Percentiles rank a stretch among this genome's conserved stretches.
phyloP scores from a whole-genome alignment of 2,888 invertebrate species.

The Phortica magna region DNA sequence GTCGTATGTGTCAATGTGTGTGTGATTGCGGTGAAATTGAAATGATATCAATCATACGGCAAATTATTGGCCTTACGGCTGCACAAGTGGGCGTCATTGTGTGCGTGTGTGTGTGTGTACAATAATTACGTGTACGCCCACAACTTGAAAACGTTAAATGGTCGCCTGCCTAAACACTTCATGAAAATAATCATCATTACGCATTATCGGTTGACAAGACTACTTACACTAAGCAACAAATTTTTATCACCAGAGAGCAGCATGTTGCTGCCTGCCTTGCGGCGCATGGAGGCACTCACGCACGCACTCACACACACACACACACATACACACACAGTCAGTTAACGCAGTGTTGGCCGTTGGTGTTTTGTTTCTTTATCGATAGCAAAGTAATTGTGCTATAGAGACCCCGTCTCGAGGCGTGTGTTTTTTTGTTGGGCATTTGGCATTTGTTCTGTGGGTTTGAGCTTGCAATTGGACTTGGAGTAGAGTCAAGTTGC shows the following conservation, averaged over 20 bases:
- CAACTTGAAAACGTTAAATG: not conserved
- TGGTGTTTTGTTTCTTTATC: constrained; percentile 4
- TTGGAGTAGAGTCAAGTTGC: not conserved
- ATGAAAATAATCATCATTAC: not conserved
- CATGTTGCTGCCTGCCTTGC: not conserved
- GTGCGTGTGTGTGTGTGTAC: too few species aligned
- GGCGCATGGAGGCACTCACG: not conserved
- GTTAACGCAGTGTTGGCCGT: not conserved
- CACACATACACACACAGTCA: not conserved
- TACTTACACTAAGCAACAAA: constrained; percentile 67
- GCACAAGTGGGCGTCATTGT: not conserved
- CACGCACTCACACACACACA: not conserved
- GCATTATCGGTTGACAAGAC: constrained; percentile 17
- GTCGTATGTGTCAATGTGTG: not conserved
- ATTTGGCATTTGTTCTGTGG: not conserved
- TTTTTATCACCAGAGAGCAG: constrained; percentile 58
- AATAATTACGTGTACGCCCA: too few species aligned
- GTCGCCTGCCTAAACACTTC: not conserved
- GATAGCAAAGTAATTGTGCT: constrained; percentile 18
- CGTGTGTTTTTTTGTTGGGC: not conserved
- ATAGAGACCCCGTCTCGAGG: not conserved
- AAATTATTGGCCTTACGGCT: not conserved
- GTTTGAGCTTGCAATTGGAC: not conserved
- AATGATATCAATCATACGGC: constrained; percentile 12
- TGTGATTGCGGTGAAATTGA: constrained; percentile 1